Evolutionary conservation across 2,113 vertebrate genomes (phyloP), one percentile per base, ranked within the genome.

Genomic region (Corythaeola cristata): DNA sequence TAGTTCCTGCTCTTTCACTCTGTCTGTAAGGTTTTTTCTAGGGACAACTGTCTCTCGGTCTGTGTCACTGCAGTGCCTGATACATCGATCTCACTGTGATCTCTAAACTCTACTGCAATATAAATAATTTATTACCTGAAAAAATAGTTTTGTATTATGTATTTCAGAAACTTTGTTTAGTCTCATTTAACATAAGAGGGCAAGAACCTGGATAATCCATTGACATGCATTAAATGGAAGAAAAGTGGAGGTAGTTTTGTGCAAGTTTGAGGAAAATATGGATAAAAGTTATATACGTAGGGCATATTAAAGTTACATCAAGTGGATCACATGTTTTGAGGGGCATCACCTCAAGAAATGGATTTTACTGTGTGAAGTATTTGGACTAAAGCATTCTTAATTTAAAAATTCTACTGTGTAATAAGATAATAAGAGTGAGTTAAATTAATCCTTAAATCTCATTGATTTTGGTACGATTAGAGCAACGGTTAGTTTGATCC

Each of bases 101-200:
- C 64, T 74, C 30, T 49, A 50, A 92, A 82, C 21, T 44, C n/a
- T 49, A 14, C 69, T 64, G 32, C 39, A 58, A 16, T 58, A 33
- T 35, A 60, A 67, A 75, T 49, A 12, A 27, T 95, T 94, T 84
- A 85, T 60, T 95, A 45, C 23, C n/a, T 67, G 35, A 95, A 92
- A 84, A 50, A 8, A 5, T 64, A n/a, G 23, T 60, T 95, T 69
- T 59, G 2, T 69, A 23, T 45, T 69, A 37, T 58, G 8, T 79
- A 44, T 92, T 96, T 91, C 93, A 86, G 66, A 85, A 93, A 83
- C 23, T 84, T 85, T 80, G 53, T 32, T 52, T 83, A 37, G 8
- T 73, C n/a, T 88, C 39, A 67, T n/a, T 88, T 93, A 69, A 37
- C 5, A 1, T 56, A 49, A 60, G 23, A 79, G 33, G 44, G 55